Base-by-base conservation (phyloP, 2,113 vertebrate genomes). In the Clinocottus analis region DNA sequence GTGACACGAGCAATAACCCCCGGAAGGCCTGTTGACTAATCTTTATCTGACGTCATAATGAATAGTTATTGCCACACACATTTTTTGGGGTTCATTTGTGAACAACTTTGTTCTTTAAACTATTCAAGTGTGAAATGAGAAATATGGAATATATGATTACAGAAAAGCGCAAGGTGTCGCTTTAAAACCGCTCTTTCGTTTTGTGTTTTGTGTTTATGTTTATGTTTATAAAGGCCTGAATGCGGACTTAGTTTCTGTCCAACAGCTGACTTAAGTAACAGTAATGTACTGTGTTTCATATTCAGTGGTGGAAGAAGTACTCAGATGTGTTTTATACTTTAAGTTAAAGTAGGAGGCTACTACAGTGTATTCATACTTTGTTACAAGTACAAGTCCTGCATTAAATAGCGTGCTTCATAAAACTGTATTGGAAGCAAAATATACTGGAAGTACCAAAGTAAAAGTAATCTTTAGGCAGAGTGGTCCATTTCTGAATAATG, bases 11-110 rank as follows among this genome's bases (percentile, higher is more conserved):
- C 8, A 45, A 68, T n/a, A 43, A 58, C 35, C 10, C 35, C 75
- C 62, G 73, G 81, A 84, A 87, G 87, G 47, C 77, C 61, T 29
- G 8, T 9, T 3, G 21, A 16, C 7, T 41, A 25, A 25, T 49
- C 2, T 2, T 33, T 21, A 10, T 8, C 6, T 23, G 11, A 62
- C 41, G 41, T 67, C 16, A 66, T 35, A n/a, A 49, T 37, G 10
- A 33, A 3, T 33, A 41, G 2, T 33, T 39, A 49, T 25, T 10
- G 10, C 2, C 0, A 9, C 0, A 2, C n/a, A n/a, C n/a, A n/a
- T n/a, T 61, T 25, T 37, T 7, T 39, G 11, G 7, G 3, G 7
- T 10, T n/a, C 2, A 33, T 41, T 39, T 72, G 13, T 2, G 21
- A 7, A 33, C 2, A 41, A 2, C 1, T 14, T 6, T 0, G 27